Percentiles rank a stretch among this genome's conserved stretches.
Evolutionary conservation across 2,797 vertebrate species (phyloP).

Genomic region (Semotilus atromaculatus): DNA sequence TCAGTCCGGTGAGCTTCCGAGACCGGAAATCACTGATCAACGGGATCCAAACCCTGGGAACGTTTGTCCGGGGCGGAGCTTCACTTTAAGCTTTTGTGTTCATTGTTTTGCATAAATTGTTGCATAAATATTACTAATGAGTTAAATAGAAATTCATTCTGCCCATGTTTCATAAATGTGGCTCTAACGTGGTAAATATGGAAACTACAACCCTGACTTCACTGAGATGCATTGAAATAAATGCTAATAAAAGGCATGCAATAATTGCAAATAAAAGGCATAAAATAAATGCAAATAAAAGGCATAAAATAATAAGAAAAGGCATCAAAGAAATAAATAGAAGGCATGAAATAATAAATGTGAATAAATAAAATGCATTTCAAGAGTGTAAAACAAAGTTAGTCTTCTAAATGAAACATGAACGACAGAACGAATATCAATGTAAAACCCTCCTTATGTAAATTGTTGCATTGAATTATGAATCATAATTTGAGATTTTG

Average conservation of each 20-base stretch:
- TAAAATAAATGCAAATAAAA: background rate
- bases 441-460: background rate
- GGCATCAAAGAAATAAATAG: too few species aligned
- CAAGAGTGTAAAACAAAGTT: background rate
- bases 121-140: constrained; percentile 11
- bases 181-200: background rate
- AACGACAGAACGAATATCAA: background rate
- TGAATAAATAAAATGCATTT: too few species aligned
- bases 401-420: background rate
- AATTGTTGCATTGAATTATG: background rate
- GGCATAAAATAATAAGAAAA: background rate
- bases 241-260: too few species aligned
- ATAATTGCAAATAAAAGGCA: background rate
- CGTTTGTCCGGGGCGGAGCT: background rate
- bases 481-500: constrained; percentile 5
- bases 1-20: background rate
- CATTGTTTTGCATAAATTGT: background rate
- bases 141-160: background rate
- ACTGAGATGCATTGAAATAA: background rate
- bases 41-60: background rate
- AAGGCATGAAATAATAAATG: too few species aligned
- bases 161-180: background rate
- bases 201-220: background rate
- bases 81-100: background rate
- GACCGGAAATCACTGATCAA: background rate